Evolutionary conservation across 2,113 vertebrate genomes (phyloP).

Genomic region (Callaeas wilsoni): DNA sequence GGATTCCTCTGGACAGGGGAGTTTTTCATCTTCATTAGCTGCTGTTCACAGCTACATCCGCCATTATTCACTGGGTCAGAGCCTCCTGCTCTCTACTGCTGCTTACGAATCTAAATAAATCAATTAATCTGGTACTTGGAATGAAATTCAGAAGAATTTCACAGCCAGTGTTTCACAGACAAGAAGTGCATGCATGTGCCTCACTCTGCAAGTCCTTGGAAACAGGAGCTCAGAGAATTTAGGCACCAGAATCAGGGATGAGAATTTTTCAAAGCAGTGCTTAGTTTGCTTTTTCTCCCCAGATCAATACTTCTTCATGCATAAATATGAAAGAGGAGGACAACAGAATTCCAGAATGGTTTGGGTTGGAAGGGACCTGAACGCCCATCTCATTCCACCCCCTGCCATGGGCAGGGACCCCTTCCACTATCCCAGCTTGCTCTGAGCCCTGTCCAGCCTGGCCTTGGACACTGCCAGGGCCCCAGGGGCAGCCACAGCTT

Average conservation of each 20-base stretch:
- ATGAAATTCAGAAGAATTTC: not conserved
- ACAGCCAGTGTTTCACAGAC: not conserved
- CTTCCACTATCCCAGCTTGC: not conserved
- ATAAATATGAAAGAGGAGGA: not conserved
- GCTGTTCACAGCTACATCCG: not conserved
- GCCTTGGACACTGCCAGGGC: not conserved
- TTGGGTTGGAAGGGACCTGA: not conserved
- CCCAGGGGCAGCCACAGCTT: not conserved
- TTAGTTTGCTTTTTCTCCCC: not conserved
- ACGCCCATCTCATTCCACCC: not conserved
- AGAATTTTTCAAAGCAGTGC: not conserved
- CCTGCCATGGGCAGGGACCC: not conserved
- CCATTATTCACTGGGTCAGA: not conserved
- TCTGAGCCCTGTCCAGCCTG: not conserved
- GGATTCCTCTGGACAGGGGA: not conserved
- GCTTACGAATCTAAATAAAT: not conserved
- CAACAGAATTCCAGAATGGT: not conserved
- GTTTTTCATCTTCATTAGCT: constrained; percentile 52
- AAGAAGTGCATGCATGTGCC: not conserved
- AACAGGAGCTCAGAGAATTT: not conserved
- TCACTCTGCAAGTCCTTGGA: not conserved
- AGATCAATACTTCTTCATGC: not conserved
- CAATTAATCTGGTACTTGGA: not conserved
- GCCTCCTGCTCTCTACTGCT: not conserved
- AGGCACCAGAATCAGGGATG: not conserved